Evolutionary conservation across 64 coral and sea anemone species (phyloP).

Genomic region (Trachythela sp.): DNA sequence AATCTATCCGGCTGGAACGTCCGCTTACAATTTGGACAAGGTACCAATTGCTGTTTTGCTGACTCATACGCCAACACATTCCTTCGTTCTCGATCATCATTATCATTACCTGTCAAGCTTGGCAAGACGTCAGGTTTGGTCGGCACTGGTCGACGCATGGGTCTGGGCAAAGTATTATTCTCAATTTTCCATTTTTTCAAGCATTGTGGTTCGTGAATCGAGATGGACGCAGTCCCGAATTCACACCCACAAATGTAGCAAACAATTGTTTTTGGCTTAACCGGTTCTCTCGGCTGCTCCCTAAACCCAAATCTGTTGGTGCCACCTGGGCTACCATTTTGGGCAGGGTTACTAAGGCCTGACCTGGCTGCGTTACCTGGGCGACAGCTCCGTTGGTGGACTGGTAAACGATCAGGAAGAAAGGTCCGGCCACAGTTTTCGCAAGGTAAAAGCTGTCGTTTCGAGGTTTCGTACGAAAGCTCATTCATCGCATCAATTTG

Average conservation of each 20-base stretch:
- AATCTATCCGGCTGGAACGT: constrained; percentile 87
- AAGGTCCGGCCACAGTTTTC: constrained; percentile 89
- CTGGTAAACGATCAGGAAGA: constrained; percentile 71
- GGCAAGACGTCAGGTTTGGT: constrained; percentile 82
- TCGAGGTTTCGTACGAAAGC: constrained; percentile 70
- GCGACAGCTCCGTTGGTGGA: constrained; percentile 84
- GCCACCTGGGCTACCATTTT: not conserved
- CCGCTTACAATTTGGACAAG: constrained; percentile 80
- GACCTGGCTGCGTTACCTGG: constrained; percentile 64
- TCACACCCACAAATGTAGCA: constrained; percentile 98
- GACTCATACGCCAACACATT: constrained; percentile 83
- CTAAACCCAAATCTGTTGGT: not conserved
- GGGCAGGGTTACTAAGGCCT: not conserved
- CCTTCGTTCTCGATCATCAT: constrained; percentile 63
- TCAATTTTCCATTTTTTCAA: constrained; percentile 94
- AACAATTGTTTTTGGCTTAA: constrained; percentile 77
- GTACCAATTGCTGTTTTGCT: constrained; percentile 70
- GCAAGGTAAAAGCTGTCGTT: constrained; percentile 75
- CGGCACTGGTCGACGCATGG: constrained; percentile 63
- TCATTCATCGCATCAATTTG: constrained; percentile 94
- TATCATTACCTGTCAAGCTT: constrained; percentile 43
- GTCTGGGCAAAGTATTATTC: constrained; percentile 69
- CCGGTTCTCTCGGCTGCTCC: constrained; percentile 32
- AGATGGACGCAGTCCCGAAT: constrained; percentile 88
- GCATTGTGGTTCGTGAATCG: constrained; percentile 94